Base-by-base conservation (phyloP, 2,113 vertebrate species). In the Calyptommatus sinebrachiatus region DNA sequence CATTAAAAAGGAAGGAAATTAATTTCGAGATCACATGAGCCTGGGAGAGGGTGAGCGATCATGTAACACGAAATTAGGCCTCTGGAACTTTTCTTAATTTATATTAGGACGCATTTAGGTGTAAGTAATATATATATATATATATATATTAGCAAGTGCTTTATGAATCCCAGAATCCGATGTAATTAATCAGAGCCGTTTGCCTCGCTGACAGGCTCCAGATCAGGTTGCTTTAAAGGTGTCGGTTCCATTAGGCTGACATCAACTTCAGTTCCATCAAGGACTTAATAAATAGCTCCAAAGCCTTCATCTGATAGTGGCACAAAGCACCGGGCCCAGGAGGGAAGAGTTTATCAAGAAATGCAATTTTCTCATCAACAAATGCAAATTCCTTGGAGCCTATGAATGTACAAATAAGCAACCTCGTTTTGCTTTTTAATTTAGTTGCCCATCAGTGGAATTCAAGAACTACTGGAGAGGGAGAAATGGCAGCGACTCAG, bases 111-210 rank as follows among this genome's bases (percentile, higher is more conserved):
- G 63, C 22, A 73, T 83, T 91, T 89, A 83, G 61, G 84, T 80
- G 87, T 90, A 93, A 91, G 91, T 89, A 92, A 50, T 50, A 50
- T 50, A 50, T 50, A 41, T 41, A n/a, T n/a, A 50, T 50, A 86
- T 79, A 31, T 85, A 88, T 84, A 90, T 76, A 24, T 65, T 62
- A 88, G 82, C 80, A 84, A 90, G 85, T 85, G 71, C 83, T 92
- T 84, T 78, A 83, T 72, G 78, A 88, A 82, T 77, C 90, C 82
- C 88, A 86, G 60, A 83, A 85, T 89, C 89, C 90, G 83, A 86
- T 89, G 89, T 91, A 89, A 91, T 92, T 92, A 90, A 92, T 88
- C 85, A 85, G 76, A 31, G 69, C 83, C 85, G 62, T 85, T 79
- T 88, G 86, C 87, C 83, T 83, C 84, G 48, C 80, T 84, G 82